Conservation (phyloP, 2,113 vertebrate species). For the Neopipo cinnamomea region DNA sequence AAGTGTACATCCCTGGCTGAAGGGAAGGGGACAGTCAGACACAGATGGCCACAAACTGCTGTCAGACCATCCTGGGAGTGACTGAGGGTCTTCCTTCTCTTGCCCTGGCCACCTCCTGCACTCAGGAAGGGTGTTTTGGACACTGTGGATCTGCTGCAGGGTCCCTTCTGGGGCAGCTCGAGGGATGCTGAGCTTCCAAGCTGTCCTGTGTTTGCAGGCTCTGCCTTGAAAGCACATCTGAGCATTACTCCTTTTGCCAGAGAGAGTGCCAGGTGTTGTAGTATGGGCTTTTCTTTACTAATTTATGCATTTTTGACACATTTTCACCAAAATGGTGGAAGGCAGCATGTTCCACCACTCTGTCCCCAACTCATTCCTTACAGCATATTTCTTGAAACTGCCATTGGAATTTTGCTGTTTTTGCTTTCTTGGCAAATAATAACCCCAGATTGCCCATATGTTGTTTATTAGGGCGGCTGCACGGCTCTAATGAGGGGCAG, state of each 20-base stretch:
- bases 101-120: not conserved
- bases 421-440: slow-evolving; percentile 29
- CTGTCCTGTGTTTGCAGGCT: not conserved
- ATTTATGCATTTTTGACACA: not conserved
- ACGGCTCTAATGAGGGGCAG: slow-evolving; percentile 28
- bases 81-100: not conserved
- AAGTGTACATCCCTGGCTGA: not conserved
- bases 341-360: not conserved
- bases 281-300: not conserved
- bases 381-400: not conserved
- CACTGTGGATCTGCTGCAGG: rapidly evolving
- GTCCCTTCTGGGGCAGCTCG: not conserved
- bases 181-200: not conserved
- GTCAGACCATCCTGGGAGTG: not conserved
- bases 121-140: not conserved
- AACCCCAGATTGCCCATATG: slow-evolving; percentile 35
- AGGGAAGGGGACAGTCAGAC: not conserved
- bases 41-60: not conserved
- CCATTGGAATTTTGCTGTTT: slow-evolving; percentile 37
- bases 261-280: not conserved
- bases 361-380: not conserved
- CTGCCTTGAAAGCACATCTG: not conserved
- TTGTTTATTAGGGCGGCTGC: slow-evolving; percentile 38
- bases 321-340: slow-evolving; percentile 4
- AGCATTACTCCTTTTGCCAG: not conserved